Evolutionary conservation across 2,888 invertebrate genomes (phyloP), one percentile per base, ranked within the genome.

Genomic region (Drosophila demipolita): DNA sequence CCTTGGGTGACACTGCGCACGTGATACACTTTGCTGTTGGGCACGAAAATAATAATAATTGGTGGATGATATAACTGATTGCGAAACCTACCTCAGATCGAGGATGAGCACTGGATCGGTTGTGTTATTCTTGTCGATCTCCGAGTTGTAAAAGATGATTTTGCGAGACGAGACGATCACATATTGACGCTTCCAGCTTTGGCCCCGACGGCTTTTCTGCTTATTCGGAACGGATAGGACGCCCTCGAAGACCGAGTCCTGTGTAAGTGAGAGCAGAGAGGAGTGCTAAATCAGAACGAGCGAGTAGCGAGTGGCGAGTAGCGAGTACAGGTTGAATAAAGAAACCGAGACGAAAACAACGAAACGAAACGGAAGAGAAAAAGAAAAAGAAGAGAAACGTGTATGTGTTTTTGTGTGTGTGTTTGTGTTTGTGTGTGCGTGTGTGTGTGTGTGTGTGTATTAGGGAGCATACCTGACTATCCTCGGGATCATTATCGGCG

Each of bases 1-100:
- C 99, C 99, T 94, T 99, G 99, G 76, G 99, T 99, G 83, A 99
- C 99, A 73, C 98, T 97, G 81, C 99, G 96, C 85, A 99, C 99
- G 94, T 99, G 99, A 95, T 99, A 99, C 92, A 99, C 97, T 95
- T 99, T 99, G 94, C 99, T 98, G 94, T 17, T 93, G 45, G 0
- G 23, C 15, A 23, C 23, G 2, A 3, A 45, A 45, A 15, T 15
- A 45, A 4, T 12, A n/a, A n/a, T n/a, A n/a, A n/a, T n/a, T n/a
- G n/a, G n/a, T n/a, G n/a, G n/a, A n/a, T n/a, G n/a, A n/a, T n/a
- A n/a, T 11, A 45, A 4, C 8, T 1, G 69, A 53, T 26, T 35
- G 1, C 3, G 23, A 6, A 23, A 93, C 95, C 93, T 90, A 98
- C 98, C 97, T 98, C 93, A 99, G 95, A 95, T 99, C 99, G 90